Evolutionary conservation across 2,797 vertebrate species (phyloP).

Genomic region (Pantherophis alleghaniensis): DNA sequence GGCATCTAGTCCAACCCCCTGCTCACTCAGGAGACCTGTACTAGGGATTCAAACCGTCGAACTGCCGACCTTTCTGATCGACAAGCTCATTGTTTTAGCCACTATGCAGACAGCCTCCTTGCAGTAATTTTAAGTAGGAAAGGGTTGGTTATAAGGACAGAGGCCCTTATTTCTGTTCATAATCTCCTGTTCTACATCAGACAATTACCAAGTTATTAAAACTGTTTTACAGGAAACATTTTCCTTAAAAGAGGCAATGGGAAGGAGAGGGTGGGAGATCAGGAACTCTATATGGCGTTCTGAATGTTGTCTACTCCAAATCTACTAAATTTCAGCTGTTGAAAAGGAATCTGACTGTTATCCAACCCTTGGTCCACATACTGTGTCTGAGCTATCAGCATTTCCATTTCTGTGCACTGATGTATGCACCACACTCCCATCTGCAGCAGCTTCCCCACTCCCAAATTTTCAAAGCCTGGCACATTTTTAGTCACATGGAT

Average conservation of each 20-base stretch:
- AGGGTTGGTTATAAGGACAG: background rate
- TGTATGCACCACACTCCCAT: rapidly evolving
- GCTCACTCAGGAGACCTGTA: no score
- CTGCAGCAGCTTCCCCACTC: rapidly evolving
- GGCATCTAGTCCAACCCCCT: no score
- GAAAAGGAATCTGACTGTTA: conserved; percentile 15
- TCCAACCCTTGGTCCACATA: conserved; percentile 9
- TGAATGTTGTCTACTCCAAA: conserved; percentile 37
- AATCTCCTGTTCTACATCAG: background rate
- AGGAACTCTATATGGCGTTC: conserved; percentile 44
- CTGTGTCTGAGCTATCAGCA: background rate
- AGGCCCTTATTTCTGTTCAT: background rate
- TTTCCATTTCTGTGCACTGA: conserved; percentile 3
- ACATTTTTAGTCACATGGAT: conserved; percentile 1
- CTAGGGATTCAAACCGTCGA: no score
- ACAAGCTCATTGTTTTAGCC: no score
- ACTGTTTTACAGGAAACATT: background rate
- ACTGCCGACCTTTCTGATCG: no score
- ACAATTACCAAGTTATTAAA: background rate
- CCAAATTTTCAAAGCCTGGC: background rate
- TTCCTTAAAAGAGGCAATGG: background rate
- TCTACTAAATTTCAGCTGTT: conserved; percentile 30
- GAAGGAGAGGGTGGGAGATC: background rate
- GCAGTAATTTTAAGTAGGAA: background rate
- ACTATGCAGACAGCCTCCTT: background rate